Base-by-base conservation (phyloP, 2,113 vertebrate genomes). In the Aythya baeri region DNA sequence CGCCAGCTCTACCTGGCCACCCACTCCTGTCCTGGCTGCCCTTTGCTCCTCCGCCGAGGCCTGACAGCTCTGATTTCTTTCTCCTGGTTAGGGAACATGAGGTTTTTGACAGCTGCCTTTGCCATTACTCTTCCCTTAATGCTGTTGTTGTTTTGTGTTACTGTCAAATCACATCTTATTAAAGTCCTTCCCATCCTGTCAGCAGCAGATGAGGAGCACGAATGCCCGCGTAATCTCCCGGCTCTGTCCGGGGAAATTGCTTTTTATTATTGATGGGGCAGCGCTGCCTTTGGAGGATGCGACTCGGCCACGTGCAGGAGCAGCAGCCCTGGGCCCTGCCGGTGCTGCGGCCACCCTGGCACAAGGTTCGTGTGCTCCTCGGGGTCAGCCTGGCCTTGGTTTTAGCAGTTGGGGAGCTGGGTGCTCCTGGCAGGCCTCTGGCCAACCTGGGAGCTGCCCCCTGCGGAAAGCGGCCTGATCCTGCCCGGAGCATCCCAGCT, bases 71-170 rank as follows among this genome's bases (percentile, higher is more conserved):
- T 80, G 74, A 89, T 92, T 96, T 91, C 88, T 90, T 62, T 59
- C 87, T 80, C 83, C 50, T 11, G 36, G 61, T 76, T 83, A 61
- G 59, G 70, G n/a, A 88, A 79, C 81, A 67, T 7, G 78, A 94
- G 91, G 85, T 50, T 94, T 96, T 88, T 95, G 96, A 96, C 94
- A 91, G 89, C 63, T 96, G 92, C 90, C 96, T 94, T 88, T 76
- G 78, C 62, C 68, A 8, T 91, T 96, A 90, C 84, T 97, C 83
- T 97, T 93, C 81, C 32, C 84, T 88, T 95, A 96, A 95, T 94
- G 94, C 71, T 96, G 95, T 83, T 97, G 97, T 89, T 97, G 91
- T 96, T 96, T 92, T 97, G 86, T 84, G 81, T 95, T 96, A 38
- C 91, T 95, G 96, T 97, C 96, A 96, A 91, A 94, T 91, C 46